Base-by-base conservation (phyloP, 1,140 invertebrate species). In the Littorina saxatilis region DNA sequence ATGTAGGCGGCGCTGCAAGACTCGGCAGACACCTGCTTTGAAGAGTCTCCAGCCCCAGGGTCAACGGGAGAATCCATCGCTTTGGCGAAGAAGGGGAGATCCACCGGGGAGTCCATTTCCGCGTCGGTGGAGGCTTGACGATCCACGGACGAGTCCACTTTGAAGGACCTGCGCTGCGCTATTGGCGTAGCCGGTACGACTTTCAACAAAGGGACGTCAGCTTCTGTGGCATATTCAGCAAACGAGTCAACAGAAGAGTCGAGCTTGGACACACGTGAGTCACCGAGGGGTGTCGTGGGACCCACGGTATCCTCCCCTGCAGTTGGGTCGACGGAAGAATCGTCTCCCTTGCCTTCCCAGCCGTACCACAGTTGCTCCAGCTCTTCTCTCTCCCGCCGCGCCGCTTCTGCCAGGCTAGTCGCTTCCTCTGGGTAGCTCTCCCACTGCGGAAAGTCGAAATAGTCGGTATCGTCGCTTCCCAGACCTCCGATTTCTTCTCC, bases 281-380 rank as follows among this genome's bases (percentile, higher is more conserved):
- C 61, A 1, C 61, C 27, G 23, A 32, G 3, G 61, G 5, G 7
- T 17, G 37, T 20, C 15, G 20, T 20, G 29, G 23, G 13, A 11
- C 17, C 23, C 68, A 5, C 37, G 0, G 15, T 72, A 20, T 72
- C 37, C 17, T 20, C 74, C 13, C 11, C 27, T 2, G 52, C 23
- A 17, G 74, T 37, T 23, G 52, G 74, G 35, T 76, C 74, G 4
- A 76, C 74, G 3, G 74, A 76, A 9, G 74, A 76, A 11, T 76
- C 74, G 27, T 76, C 74, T 23, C 55, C 74, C 39, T 27, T 50
- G 43, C 5, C 43, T 20, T 39, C 68, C 74, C 74, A 61, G 50
- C 43, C 35, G 13, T 76, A 52, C 29, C 74, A 76, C 1, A 76
- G 35, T n/a, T 35, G 58, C 35, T 76, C 74, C 35, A 76, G 50